Evolutionary conservation across 2,113 vertebrate genomes (phyloP).

Genomic region (Nycticebus coucang): DNA sequence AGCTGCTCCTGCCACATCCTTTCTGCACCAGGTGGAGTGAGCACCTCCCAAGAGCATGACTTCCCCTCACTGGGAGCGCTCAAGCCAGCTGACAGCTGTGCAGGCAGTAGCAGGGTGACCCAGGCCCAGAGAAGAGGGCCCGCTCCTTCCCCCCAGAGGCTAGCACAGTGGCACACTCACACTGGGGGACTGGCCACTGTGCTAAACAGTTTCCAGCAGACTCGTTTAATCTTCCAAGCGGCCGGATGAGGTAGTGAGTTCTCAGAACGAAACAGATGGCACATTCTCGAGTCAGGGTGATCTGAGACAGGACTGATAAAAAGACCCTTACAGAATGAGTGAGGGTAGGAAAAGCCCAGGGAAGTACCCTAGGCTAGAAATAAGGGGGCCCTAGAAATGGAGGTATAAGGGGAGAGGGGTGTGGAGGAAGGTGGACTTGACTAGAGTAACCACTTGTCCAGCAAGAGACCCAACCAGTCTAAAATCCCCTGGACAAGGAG

Average conservation of each 20-base stretch:
- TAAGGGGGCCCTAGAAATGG: neutral
- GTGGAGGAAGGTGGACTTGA: neutral
- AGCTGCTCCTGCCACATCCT: constrained; percentile 29
- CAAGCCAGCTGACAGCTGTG: neutral
- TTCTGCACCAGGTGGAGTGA: neutral
- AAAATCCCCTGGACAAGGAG: neutral
- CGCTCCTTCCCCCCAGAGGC: neutral
- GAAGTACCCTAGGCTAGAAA: neutral
- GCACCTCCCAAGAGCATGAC: neutral
- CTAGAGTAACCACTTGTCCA: neutral
- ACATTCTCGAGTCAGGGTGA: neutral
- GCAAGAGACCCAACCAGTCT: neutral
- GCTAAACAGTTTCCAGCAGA: neutral
- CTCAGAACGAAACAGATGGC: neutral
- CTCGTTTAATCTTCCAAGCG: constrained; percentile 17
- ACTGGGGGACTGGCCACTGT: neutral
- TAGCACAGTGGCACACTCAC: neutral
- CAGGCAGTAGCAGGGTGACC: neutral
- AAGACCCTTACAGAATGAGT: neutral
- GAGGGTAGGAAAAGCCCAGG: neutral
- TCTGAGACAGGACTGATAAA: neutral
- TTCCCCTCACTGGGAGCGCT: neutral
- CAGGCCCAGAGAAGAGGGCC: neutral
- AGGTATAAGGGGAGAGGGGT: neutral
- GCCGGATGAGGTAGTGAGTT: neutral